phyloP scores from a whole-genome alignment of 2,888 invertebrate species.

The Eueremaeus valkanovi region DNA sequence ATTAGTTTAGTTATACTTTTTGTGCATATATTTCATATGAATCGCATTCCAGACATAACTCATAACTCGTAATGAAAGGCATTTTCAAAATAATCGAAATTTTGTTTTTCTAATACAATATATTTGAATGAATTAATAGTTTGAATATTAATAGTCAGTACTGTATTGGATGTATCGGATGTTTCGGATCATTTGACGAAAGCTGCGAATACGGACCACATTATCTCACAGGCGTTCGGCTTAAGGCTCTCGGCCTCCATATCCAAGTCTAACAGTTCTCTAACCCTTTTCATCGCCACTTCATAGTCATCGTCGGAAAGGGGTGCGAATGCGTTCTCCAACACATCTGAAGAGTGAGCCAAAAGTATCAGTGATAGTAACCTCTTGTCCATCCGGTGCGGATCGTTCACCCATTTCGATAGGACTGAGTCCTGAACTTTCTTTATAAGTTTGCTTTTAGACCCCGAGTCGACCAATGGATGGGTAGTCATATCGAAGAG shows the following conservation, averaged over 20 bases:
- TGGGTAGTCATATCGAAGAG: slow-evolving; percentile 99
- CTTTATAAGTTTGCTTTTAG: slow-evolving; percentile 93
- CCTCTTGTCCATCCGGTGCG: slow-evolving; percentile 93
- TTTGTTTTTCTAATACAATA: not conserved
- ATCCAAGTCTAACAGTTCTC: slow-evolving; percentile 91
- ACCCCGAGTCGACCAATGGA: slow-evolving; percentile 89
- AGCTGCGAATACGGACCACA: slow-evolving; percentile 98
- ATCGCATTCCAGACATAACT: not conserved
- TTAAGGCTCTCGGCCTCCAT: slow-evolving; percentile 93
- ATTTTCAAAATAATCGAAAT: not conserved
- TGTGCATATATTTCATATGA: slow-evolving; percentile 1
- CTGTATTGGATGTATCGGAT: no score
- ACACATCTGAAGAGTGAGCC: slow-evolving; percentile 95
- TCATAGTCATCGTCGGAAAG: slow-evolving; percentile 92
- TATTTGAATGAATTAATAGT: not conserved
- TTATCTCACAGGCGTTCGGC: slow-evolving; percentile 81
- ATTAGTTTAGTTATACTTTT: not conserved
- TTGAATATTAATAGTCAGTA: no score
- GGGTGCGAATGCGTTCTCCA: slow-evolving; percentile 98
- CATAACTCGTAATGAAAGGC: not conserved
- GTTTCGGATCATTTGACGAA: slow-evolving; percentile 42
- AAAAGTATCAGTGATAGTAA: slow-evolving; percentile 87
- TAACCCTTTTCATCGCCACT: slow-evolving; percentile 93
- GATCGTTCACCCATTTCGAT: slow-evolving; percentile 93
- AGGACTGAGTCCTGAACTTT: slow-evolving; percentile 97